Base-by-base conservation (phyloP, 2,888 invertebrate species). In the Nymphalis urticae region DNA sequence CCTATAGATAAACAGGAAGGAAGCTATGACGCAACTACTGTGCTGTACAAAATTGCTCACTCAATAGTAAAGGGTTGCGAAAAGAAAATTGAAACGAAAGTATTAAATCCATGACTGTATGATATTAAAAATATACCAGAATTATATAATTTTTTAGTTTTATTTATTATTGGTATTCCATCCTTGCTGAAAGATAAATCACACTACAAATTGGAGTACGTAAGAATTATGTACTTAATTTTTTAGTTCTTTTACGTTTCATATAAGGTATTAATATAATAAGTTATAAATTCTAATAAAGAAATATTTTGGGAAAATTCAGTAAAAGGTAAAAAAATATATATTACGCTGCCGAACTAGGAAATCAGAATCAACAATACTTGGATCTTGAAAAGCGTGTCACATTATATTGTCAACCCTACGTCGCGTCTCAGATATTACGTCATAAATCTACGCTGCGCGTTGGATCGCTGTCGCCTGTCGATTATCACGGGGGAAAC, bases 401-500 rank as follows among this genome's bases (percentile, higher is more conserved):
- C 48, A 70, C 61, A 65, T 65, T 66, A 63, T 65, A 71, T 70
- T 47, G 73, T 63, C 74, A 74, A 72, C 75, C 72, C 75, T 75
- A 68, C 72, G 72, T 68, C 69, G 69, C 76, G 76, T 76, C 77
- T 72, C 72, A 65, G 69, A 85, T 86, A 87, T 86, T 85, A 85
- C 81, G 79, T 84, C 82, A 87, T 89, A 88, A 89, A 89, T 88
- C 86, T 83, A 82, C 75, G 78, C 78, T 77, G 74, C 77, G 75
- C 75, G 77, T 77, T 76, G 79, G 77, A 81, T 82, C 84, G 84
- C 83, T 83, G 84, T 83, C 87, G 86, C 84, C 77, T 87, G 87
- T 89, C 88, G 87, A 88, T 89, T 88, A 87, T 85, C 83, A 79
- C 83, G 77, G 79, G 77, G 79, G 75, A 78, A 82, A 80, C 81